phyloP scores from a whole-genome alignment of 2,888 invertebrate genomes.

The Tineola bisselliella region DNA sequence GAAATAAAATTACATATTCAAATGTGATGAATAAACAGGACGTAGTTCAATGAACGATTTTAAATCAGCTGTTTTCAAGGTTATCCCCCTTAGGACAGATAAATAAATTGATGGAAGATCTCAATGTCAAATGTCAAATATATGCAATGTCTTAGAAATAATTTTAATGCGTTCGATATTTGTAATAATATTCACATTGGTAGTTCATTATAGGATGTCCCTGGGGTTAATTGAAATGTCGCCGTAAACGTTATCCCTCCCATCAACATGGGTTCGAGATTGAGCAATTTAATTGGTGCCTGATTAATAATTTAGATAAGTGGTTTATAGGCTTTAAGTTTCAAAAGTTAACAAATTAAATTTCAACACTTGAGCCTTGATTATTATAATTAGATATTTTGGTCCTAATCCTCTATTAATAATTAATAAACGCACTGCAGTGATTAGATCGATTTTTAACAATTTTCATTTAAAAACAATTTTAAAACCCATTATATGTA shows the following conservation, averaged over 20 bases:
- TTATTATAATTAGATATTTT: not conserved
- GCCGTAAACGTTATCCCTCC: not conserved
- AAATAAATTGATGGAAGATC: too few relatives aligned
- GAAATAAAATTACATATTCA: not conserved
- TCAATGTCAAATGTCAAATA: too few relatives aligned
- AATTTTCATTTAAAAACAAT: too few relatives aligned
- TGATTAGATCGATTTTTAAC: too few relatives aligned
- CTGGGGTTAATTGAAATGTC: conserved; percentile 10
- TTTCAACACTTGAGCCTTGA: not conserved
- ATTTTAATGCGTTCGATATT: not conserved
- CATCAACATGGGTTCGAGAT: conserved; percentile 22
- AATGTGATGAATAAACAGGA: not conserved
- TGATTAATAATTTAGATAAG: conserved; percentile 50
- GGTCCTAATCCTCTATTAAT: not conserved
- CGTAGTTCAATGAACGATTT: too few relatives aligned
- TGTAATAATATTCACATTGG: not conserved
- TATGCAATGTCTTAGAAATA: too few relatives aligned
- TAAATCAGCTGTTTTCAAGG: too few relatives aligned
- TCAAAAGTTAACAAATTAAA: not conserved
- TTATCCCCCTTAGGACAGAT: too few relatives aligned
- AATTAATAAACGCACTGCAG: too few relatives aligned
- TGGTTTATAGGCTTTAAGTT: conserved; percentile 20
- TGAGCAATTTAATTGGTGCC: conserved; percentile 41
- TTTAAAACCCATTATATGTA: too few relatives aligned
- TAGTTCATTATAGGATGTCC: conserved; percentile 1